These are phyloP conservation scores for Saguinus imperator DNA, from an alignment of 2,113 vertebrate genomes.

Conservation along the genomic window DNA sequence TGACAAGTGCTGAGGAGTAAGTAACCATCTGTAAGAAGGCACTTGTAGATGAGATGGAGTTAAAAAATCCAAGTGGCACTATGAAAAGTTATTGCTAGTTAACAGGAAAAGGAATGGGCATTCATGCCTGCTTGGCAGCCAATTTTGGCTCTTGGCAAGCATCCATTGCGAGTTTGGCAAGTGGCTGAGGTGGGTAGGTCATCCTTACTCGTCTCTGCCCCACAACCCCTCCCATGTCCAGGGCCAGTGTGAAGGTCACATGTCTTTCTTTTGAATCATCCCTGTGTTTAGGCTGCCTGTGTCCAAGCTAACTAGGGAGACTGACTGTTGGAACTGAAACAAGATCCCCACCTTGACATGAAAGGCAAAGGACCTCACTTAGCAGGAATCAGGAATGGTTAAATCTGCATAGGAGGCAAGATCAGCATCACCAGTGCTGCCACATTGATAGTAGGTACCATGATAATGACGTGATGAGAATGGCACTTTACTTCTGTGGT, in stretches of 20 bases:
- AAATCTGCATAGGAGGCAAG: background rate
- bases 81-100: background rate
- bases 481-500: background rate
- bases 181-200: background rate
- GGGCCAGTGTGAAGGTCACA: background rate
- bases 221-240: background rate
- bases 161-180: background rate
- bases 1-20: background rate
- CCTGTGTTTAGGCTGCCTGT: background rate
- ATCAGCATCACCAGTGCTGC: background rate
- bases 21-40: background rate
- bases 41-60: background rate
- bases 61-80: background rate
- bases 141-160: constrained; percentile 15
- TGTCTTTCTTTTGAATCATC: constrained; percentile 25
- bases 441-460: background rate
- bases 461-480: background rate
- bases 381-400: background rate
- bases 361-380: background rate
- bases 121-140: constrained; percentile 33
- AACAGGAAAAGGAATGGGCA: constrained; percentile 31
- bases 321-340: background rate
- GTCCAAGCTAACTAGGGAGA: background rate
- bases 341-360: background rate
- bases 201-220: background rate